These are phyloP conservation scores for Drosophila orosa DNA, from an alignment of 1,140 invertebrate genomes.

Conservation along the genomic window DNA sequence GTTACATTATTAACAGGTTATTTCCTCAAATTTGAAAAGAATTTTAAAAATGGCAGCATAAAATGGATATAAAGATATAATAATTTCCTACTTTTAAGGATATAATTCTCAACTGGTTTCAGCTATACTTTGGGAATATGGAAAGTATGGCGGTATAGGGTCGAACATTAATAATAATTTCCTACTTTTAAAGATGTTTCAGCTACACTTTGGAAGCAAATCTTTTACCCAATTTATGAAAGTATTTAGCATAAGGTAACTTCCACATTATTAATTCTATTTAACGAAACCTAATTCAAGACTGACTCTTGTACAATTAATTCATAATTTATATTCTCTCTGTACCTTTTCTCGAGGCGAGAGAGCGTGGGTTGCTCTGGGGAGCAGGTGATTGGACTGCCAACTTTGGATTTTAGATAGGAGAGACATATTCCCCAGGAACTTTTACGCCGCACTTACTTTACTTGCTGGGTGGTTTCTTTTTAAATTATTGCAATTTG, in stretches of 20 bases:
- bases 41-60: neutral
- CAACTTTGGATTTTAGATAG: conserved; percentile 15
- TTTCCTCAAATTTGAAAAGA: neutral
- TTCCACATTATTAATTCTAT: too few species aligned
- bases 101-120: neutral
- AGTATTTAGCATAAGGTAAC: too few species aligned
- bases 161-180: too few species aligned
- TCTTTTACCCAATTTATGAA: too few species aligned
- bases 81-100: neutral
- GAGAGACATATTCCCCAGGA: conserved; percentile 33
- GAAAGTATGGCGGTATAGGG: too few species aligned
- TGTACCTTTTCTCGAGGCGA: conserved; percentile 1
- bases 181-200: too few species aligned
- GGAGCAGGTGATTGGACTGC: conserved; percentile 41
- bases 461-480: conserved; percentile 12
- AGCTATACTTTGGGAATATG: neutral
- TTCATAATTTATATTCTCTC: too few species aligned
- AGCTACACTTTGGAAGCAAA: too few species aligned
- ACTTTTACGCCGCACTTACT: conserved; percentile 49
- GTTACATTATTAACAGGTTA: too few species aligned
- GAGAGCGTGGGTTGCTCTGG: conserved; percentile 27
- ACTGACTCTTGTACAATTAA: too few species aligned
- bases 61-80: neutral
- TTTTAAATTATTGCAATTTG: conserved; percentile 9
- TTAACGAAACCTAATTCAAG: too few species aligned